Evolutionary conservation across 2,797 vertebrate genomes (phyloP).

Genomic region (Takifugu ocellatus): DNA sequence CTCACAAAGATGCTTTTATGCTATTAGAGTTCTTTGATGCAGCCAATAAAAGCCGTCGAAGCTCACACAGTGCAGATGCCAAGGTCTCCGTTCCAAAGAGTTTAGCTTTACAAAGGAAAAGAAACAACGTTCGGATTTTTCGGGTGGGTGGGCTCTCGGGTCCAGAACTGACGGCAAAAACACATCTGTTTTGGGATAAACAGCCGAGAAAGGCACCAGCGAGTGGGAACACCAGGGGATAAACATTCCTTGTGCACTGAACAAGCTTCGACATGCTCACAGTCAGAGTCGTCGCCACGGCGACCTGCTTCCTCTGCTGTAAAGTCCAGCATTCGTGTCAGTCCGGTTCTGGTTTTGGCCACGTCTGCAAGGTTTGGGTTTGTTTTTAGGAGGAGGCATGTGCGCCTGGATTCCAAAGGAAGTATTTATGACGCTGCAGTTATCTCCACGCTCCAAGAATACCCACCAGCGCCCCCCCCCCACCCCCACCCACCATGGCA

Average conservation of each 20-base stretch:
- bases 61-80: too few relatives aligned
- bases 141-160: too few relatives aligned
- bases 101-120: too few relatives aligned
- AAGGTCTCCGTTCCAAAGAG: too few relatives aligned
- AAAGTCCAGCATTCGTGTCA: constrained; percentile 8
- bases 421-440: constrained; percentile 34
- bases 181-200: too few relatives aligned
- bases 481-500: background rate
- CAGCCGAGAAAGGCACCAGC: background rate
- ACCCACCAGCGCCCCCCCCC: constrained; percentile 19
- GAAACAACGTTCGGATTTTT: too few relatives aligned
- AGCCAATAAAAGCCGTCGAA: too few relatives aligned
- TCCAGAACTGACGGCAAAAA: too few relatives aligned
- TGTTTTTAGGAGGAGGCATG: background rate
- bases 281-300: constrained; percentile 12
- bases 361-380: background rate
- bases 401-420: constrained; percentile 16
- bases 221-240: constrained; percentile 1
- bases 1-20: too few relatives aligned
- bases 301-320: background rate
- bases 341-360: background rate
- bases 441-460: constrained; percentile 50
- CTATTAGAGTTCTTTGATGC: too few relatives aligned
- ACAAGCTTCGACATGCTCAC: constrained; percentile 46
- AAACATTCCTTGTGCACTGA: constrained; percentile 24